Evolutionary conservation across 1,140 invertebrate species (phyloP).

Genomic region (Orius insidiosus): DNA sequence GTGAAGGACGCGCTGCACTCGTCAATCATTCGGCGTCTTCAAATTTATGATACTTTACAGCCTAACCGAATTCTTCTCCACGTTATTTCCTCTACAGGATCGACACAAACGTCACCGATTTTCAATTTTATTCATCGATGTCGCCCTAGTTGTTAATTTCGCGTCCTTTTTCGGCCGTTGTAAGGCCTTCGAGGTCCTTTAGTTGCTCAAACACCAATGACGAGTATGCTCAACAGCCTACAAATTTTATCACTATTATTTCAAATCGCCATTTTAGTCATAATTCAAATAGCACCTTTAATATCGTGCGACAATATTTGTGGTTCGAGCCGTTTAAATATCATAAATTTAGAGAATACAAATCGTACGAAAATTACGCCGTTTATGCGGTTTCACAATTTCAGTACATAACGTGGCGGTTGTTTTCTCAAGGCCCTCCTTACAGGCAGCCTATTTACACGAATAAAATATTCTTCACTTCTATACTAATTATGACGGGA

Average conservation of each 20-base stretch:
- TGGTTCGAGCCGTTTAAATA: constrained; percentile 53
- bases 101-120: constrained; percentile 59
- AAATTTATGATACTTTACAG: constrained; percentile 72
- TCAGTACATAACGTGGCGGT: constrained; percentile 80
- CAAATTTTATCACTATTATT: constrained; percentile 46
- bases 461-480: constrained; percentile 48
- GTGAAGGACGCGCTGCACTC: constrained; percentile 83
- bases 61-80: constrained; percentile 70
- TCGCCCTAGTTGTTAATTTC: constrained; percentile 60
- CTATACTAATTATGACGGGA: constrained; percentile 40
- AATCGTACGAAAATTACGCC: constrained; percentile 63
- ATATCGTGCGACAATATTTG: constrained; percentile 38
- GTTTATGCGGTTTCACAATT: constrained; percentile 78
- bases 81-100: constrained; percentile 77
- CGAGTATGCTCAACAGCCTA: constrained; percentile 43
- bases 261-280: constrained; percentile 51
- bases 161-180: constrained; percentile 72
- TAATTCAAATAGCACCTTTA: constrained; percentile 49
- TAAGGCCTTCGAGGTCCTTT: constrained; percentile 46
- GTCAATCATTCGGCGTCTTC: constrained; percentile 91
- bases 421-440: constrained; percentile 79
- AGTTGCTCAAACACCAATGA: constrained; percentile 46
- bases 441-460: constrained; percentile 70
- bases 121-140: constrained; percentile 74
- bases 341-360: constrained; percentile 28